Conservation (phyloP, 2,888 invertebrate genomes). For the Choreutis nemorana region DNA sequence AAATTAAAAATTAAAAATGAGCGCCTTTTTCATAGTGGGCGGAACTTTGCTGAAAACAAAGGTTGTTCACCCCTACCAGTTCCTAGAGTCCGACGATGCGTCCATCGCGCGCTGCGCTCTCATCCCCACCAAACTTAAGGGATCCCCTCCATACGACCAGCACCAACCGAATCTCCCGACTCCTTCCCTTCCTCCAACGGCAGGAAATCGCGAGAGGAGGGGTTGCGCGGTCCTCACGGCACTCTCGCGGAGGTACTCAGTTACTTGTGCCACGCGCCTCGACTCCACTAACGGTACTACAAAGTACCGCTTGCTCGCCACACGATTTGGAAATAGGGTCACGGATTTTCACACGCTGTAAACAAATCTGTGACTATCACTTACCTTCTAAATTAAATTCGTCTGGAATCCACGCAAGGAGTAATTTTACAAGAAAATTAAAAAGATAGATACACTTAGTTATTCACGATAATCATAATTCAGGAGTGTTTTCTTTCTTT, state of each 20-base stretch:
- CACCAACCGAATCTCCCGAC: slow-evolving; percentile 54
- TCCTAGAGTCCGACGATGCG: slow-evolving; percentile 40
- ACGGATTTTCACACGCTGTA: slow-evolving; percentile 42
- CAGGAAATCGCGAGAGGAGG: slow-evolving; percentile 58
- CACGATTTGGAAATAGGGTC: slow-evolving; percentile 48
- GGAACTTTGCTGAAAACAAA: slow-evolving; percentile 37
- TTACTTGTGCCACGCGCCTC: slow-evolving; percentile 55
- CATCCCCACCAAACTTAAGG: slow-evolving; percentile 62
- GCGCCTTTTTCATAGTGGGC: slow-evolving; percentile 30
- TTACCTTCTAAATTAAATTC: slow-evolving; percentile 21
- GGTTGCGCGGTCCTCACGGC: slow-evolving; percentile 46
- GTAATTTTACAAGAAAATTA: background rate
- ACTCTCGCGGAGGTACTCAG: slow-evolving; percentile 37
- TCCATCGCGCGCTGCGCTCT: slow-evolving; percentile 45
- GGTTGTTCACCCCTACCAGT: slow-evolving; percentile 65
- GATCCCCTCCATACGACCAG: slow-evolving; percentile 61
- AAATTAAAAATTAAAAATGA: slow-evolving; percentile 20
- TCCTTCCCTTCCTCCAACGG: slow-evolving; percentile 50
- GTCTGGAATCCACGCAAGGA: background rate
- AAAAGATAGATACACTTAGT: background rate
- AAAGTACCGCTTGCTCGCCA: slow-evolving; percentile 38
- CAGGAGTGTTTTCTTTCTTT: slow-evolving; percentile 25
- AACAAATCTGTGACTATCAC: slow-evolving; percentile 25
- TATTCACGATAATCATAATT: background rate
- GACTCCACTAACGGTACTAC: slow-evolving; percentile 52